A percentile compares a stretch with the other conserved stretches of the same genome.
phyloP scores from a whole-genome alignment of 2,888 invertebrate genomes.

The Camponotus fellah region DNA sequence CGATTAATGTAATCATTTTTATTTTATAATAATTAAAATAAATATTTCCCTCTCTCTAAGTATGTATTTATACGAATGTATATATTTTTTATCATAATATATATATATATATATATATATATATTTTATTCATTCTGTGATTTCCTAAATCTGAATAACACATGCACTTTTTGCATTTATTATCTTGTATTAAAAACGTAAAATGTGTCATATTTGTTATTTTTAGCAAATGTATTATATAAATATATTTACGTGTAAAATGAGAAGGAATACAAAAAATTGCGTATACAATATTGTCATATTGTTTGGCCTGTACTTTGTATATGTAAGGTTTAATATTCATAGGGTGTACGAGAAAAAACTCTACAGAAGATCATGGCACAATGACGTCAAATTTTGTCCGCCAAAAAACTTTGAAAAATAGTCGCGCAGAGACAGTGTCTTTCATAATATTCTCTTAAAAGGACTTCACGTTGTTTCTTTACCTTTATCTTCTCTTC shows the following conservation, averaged over 20 bases:
- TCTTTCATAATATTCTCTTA: constrained; percentile 49
- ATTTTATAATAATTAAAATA: not conserved
- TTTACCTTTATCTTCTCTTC: not conserved
- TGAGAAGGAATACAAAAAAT: not conserved
- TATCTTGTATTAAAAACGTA: not conserved
- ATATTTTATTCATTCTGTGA: not conserved
- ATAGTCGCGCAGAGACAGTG: constrained; percentile 31
- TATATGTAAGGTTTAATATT: constrained; percentile 18
- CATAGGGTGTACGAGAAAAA: not conserved
- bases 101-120: too few relatives aligned
- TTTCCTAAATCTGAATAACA: too few relatives aligned
- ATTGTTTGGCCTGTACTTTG: not conserved
- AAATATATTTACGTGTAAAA: not conserved
- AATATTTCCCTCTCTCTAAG: not conserved
- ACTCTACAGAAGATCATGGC: not conserved
- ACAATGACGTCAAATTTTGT: constrained; percentile 1
- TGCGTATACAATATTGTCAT: not conserved
- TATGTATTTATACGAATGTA: not conserved
- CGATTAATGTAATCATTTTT: constrained; percentile 6
- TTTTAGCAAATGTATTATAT: not conserved
- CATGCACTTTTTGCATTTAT: not conserved
- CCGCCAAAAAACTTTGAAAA: constrained; percentile 35
- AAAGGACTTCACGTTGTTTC: not conserved
- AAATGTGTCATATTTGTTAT: not conserved
- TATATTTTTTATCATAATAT: too few relatives aligned